phyloP scores from a whole-genome alignment of 2,113 vertebrate species.

The Mungos mungo region DNA sequence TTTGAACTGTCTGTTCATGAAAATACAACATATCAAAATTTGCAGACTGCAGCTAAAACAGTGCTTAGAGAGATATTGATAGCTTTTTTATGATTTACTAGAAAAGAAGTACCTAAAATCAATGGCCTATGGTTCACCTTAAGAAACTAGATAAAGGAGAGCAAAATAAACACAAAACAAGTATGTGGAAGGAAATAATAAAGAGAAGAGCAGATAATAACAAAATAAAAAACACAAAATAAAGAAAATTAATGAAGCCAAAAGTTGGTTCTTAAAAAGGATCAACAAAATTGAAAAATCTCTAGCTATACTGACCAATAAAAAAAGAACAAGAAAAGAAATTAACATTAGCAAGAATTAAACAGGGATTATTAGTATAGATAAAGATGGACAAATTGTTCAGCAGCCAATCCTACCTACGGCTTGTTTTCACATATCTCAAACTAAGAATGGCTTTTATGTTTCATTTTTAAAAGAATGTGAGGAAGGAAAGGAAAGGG shows the following conservation, averaged over 20 bases:
- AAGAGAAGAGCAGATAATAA: background rate
- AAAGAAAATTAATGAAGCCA: conserved; percentile 11
- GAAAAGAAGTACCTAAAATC: background rate
- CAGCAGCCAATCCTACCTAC: background rate
- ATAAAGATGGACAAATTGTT: background rate
- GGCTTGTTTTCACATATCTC: background rate
- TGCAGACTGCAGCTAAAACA: background rate
- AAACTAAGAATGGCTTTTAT: background rate
- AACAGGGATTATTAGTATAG: background rate
- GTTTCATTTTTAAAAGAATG: background rate
- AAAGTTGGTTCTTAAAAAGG: background rate
- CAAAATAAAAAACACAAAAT: background rate
- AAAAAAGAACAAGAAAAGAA: background rate
- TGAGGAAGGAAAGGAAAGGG: background rate
- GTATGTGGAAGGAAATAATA: background rate
- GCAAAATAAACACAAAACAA: background rate
- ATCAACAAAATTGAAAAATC: background rate
- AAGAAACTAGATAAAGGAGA: conserved; percentile 8
- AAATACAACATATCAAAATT: background rate
- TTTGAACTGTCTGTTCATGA: background rate
- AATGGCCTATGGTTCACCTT: background rate
- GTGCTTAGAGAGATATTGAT: background rate
- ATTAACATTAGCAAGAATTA: background rate
- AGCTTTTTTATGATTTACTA: conserved; percentile 9
- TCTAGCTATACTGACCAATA: background rate